Conservation (phyloP, 2,113 vertebrate genomes). For the Haliaeetus leucogaster region DNA sequence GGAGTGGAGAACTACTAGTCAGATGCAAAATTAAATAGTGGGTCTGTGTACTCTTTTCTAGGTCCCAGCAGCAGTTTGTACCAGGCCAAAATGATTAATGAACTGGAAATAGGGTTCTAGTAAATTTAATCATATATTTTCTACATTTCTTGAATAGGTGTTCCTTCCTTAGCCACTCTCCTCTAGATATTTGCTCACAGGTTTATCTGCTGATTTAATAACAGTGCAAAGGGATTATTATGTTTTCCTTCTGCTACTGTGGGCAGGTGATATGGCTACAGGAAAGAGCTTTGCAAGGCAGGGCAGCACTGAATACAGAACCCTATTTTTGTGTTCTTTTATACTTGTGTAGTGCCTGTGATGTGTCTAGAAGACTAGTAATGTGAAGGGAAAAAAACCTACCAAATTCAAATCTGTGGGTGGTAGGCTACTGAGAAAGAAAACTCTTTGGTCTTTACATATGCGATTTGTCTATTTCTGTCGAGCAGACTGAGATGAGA, state of each 20-base stretch:
- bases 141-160: not conserved
- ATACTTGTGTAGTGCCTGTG: not conserved
- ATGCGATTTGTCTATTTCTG: not conserved
- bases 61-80: not conserved
- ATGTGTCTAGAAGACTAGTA: not conserved
- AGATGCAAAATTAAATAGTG: not conserved
- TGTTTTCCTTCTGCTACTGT: not conserved
- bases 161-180: not conserved
- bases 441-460: not conserved
- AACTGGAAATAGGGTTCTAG: not conserved
- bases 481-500: not conserved
- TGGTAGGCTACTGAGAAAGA: not conserved
- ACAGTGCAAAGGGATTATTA: not conserved
- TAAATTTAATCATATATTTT: not conserved
- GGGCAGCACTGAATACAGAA: not conserved
- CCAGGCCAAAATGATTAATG: not conserved
- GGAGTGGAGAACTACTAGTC: not conserved
- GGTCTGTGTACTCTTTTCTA: not conserved
- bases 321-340: not conserved
- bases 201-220: not conserved
- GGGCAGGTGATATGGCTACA: not conserved
- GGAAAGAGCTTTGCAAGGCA: not conserved
- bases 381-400: rapidly evolving
- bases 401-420: not conserved
- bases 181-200: not conserved